Evolutionary conservation across 2,888 invertebrate genomes (phyloP), one percentile per base, ranked within the genome.

Genomic region (Galerucella calmariensis): DNA sequence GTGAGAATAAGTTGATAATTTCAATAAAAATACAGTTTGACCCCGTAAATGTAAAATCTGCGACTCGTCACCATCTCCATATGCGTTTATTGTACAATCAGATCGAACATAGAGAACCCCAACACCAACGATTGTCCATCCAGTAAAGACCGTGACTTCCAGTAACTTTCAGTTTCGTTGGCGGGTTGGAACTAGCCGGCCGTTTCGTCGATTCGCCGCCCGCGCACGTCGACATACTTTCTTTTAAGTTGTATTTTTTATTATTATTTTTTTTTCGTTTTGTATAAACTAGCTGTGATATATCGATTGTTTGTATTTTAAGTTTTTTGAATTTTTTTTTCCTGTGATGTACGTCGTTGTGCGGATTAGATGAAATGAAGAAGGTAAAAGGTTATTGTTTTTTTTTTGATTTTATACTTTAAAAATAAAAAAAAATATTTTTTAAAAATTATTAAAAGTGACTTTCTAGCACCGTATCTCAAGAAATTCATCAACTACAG

Each of bases 151-250:
- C 27, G 63, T 63, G 69, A 35, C 62, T 61, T 20, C 27, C 20
- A 53, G 24, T 12, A 81, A 85, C 84, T 85, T 85, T 85, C 85
- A 85, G 85, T 85, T 85, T 85, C 85, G 84, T 85, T 84, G 82
- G 90, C 90, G 90, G 88, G 89, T 88, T 88, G 88, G 88, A 88
- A 88, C 88, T 86, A 88, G 87, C 86, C 85, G 84, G 87, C 84
- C 81, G 85, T 84, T 72, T 69, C 81, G 88, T 88, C 86, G 87
- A 85, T 88, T 88, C 87, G 88, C 86, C 78, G 73, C 79, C 78
- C 79, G 79, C 79, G 80, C 80, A 74, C 73, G 65, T n/a, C 35
- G n/a, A 51, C 63, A 53, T 16, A 74, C 74, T 75, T 75, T 72
- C 71, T 66, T 75, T 69, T 61, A 35, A 27, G 27, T 27, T 27